phyloP scores from a whole-genome alignment of 1,140 invertebrate species.

The Aphidius gifuensis region DNA sequence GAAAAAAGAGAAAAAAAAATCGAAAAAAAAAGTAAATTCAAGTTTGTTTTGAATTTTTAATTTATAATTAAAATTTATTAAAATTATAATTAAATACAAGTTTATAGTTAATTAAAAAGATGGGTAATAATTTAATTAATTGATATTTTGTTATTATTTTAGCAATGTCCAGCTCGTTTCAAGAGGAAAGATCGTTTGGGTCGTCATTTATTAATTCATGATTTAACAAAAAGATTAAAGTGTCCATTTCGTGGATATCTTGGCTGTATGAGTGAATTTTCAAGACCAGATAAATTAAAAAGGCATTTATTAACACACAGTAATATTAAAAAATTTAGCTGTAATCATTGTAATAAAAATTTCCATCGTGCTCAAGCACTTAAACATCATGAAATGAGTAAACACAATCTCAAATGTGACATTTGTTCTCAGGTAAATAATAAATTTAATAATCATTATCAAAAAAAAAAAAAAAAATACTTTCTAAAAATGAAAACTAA shows the following conservation, averaged over 20 bases:
- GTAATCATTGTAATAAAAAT: slow-evolving; percentile 54
- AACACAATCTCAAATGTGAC: slow-evolving; percentile 50
- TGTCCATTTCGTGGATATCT: slow-evolving; percentile 65
- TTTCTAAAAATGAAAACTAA: background rate
- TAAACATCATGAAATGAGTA: slow-evolving; percentile 50
- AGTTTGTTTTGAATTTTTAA: too few species aligned
- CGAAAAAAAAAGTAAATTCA: too few species aligned
- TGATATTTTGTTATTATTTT: slow-evolving; percentile 26
- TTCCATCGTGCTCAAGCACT: slow-evolving; percentile 59
- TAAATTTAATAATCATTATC: background rate
- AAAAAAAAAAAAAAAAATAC: background rate
- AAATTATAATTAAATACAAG: too few species aligned
- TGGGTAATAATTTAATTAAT: too few species aligned
- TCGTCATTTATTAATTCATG: slow-evolving; percentile 68
- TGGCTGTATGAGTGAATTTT: slow-evolving; percentile 69
- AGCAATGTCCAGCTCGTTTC: slow-evolving; percentile 61
- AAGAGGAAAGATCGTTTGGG: slow-evolving; percentile 69
- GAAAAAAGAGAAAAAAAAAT: too few species aligned
- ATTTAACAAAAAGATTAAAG: slow-evolving; percentile 62
- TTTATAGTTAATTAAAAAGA: too few species aligned
- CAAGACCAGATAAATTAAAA: slow-evolving; percentile 59
- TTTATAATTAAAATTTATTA: too few species aligned
- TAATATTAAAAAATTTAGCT: slow-evolving; percentile 59
- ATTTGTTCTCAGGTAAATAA: slow-evolving; percentile 47
- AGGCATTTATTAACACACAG: slow-evolving; percentile 64